phyloP scores from a whole-genome alignment of 2,888 invertebrate species.

The Tridacna gigas region DNA sequence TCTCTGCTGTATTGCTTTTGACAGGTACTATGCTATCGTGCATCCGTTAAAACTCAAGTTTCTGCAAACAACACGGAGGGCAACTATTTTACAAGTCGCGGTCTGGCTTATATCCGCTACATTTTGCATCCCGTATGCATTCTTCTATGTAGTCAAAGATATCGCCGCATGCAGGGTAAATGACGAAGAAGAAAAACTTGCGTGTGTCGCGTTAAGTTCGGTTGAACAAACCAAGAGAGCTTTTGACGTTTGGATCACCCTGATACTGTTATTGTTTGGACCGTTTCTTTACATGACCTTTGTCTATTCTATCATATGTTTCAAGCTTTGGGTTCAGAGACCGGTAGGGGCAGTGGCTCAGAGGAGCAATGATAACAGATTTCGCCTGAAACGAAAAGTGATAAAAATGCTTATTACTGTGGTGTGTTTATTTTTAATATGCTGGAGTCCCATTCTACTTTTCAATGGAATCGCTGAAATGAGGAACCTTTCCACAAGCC shows the following conservation, averaged over 20 bases:
- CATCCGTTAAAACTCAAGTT: slow-evolving; percentile 72
- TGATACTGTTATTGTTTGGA: slow-evolving; percentile 65
- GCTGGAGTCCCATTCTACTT: slow-evolving; percentile 72
- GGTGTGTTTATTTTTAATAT: slow-evolving; percentile 70
- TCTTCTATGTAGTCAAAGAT: slow-evolving; percentile 62
- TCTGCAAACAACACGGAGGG: slow-evolving; percentile 63
- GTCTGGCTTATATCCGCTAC: slow-evolving; percentile 70
- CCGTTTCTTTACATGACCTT: slow-evolving; percentile 69
- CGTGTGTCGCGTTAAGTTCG: slow-evolving; percentile 48
- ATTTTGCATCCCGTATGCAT: slow-evolving; percentile 67
- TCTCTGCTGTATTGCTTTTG: slow-evolving; percentile 74
- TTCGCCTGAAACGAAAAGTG: slow-evolving; percentile 70
- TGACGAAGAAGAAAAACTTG: slow-evolving; percentile 38
- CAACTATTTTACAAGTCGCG: slow-evolving; percentile 57
- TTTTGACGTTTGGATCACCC: slow-evolving; percentile 65
- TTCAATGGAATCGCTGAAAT: slow-evolving; percentile 66
- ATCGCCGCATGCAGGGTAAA: slow-evolving; percentile 38
- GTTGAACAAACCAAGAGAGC: slow-evolving; percentile 21
- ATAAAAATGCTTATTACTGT: slow-evolving; percentile 76
- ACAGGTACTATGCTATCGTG: slow-evolving; percentile 75
- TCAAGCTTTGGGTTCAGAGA: slow-evolving; percentile 71
- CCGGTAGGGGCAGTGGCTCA: slow-evolving; percentile 53
- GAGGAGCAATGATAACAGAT: slow-evolving; percentile 56
- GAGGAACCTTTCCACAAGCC: slow-evolving; percentile 42
- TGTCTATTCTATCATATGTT: slow-evolving; percentile 72